These are phyloP conservation scores for Pilophorus perplexus DNA, from an alignment of 2,888 invertebrate genomes.

Conservation along the genomic window DNA sequence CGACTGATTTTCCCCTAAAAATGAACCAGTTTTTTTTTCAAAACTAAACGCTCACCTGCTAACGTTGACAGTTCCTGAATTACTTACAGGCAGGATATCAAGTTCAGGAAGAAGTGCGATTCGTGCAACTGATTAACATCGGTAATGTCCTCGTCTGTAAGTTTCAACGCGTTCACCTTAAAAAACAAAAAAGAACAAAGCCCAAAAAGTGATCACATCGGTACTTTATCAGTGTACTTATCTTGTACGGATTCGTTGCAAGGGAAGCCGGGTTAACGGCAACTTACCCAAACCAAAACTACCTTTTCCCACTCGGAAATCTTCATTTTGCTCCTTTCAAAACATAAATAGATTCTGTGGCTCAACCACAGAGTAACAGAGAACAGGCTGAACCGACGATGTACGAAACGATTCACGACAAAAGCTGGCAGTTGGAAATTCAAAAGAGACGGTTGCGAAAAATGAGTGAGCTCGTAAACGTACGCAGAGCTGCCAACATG, in stretches of 20 bases:
- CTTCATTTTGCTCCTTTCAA: conserved; percentile 9
- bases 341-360: no score
- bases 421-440: no score
- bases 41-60: no score
- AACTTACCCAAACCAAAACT: conserved; percentile 28
- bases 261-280: background rate
- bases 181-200: background rate
- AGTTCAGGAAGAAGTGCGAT: conserved; percentile 31
- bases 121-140: conserved; percentile 35
- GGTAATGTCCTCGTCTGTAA: conserved; percentile 32
- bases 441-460: no score
- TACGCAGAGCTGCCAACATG: no score
- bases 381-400: no score
- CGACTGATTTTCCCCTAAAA: conserved; percentile 5
- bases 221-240: background rate
- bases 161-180: conserved; percentile 39
- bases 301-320: conserved; percentile 24
- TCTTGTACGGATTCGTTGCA: background rate
- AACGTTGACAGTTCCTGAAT: no score
- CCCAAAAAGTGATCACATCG: background rate
- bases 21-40: no score
- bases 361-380: no score
- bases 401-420: no score
- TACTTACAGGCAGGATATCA: conserved; percentile 40
- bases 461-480: no score